Conservation (phyloP, 2,797 vertebrate species). For the Rhabdomys pumilio region DNA sequence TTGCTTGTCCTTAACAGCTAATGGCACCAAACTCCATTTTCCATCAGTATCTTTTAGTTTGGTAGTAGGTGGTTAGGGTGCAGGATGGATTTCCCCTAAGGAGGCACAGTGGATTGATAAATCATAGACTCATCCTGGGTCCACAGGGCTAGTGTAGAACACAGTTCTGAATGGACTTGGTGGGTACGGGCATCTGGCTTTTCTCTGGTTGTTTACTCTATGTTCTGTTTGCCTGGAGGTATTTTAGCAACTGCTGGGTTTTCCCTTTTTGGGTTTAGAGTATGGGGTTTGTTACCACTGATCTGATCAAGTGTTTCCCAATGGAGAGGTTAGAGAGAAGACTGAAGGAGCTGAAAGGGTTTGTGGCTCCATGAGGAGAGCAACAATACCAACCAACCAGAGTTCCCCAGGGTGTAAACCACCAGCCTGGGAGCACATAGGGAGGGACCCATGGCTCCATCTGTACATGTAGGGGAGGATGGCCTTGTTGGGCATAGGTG, state of each 20-base stretch:
- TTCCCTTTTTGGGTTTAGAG: neutral
- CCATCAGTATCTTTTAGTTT: constrained; percentile 3
- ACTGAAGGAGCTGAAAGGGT: too few relatives aligned
- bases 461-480: too few relatives aligned
- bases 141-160: neutral
- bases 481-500: too few relatives aligned
- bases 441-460: too few relatives aligned
- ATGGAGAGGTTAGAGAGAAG: too few relatives aligned
- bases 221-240: neutral
- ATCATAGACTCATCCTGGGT: neutral
- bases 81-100: neutral
- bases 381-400: too few relatives aligned
- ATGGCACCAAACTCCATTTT: neutral
- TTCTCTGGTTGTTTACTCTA: neutral
- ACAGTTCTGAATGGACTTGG: neutral
- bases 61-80: neutral
- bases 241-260: neutral
- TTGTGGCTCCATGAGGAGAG: too few relatives aligned
- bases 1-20: neutral
- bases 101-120: neutral
- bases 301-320: too few relatives aligned
- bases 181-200: neutral
- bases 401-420: too few relatives aligned
- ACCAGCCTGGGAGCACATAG: too few relatives aligned
- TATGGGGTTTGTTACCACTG: neutral